A percentile compares a stretch with the other conserved stretches of the same genome.
These are phyloP conservation scores for Autographa pulchrina DNA, from an alignment of 2,888 invertebrate genomes.

Conservation along the genomic window DNA sequence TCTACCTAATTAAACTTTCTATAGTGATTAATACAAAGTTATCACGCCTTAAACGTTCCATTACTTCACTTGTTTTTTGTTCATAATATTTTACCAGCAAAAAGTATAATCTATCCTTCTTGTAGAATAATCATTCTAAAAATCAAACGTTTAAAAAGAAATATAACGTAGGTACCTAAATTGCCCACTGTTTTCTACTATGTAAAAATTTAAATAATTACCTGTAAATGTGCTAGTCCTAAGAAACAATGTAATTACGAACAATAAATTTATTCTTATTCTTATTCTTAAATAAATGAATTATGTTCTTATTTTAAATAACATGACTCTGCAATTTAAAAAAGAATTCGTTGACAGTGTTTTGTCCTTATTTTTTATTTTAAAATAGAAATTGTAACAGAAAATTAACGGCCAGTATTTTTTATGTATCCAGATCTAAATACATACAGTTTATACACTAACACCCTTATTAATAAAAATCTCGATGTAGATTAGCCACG, in stretches of 20 bases:
- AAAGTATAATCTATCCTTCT: neutral
- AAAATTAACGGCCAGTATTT: neutral
- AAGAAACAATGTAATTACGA: too few relatives aligned
- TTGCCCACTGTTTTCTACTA: too few relatives aligned
- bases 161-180: too few relatives aligned
- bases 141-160: neutral
- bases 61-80: neutral
- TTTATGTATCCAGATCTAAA: neutral
- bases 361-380: neutral
- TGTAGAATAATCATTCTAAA: neutral
- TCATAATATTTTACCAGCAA: neutral
- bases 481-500: too few relatives aligned
- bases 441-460: neutral
- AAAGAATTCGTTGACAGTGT: neutral
- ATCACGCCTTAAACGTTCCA: conserved; percentile 4
- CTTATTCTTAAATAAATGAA: too few relatives aligned
- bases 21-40: conserved; percentile 4
- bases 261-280: too few relatives aligned
- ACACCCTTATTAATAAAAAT: too few relatives aligned
- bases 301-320: neutral
- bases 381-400: neutral
- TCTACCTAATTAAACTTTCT: neutral
- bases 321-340: neutral
- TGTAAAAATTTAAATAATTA: too few relatives aligned
- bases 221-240: too few relatives aligned